Evolutionary conservation across 1,140 invertebrate genomes (phyloP).

Genomic region (Zaprionus vittiger): DNA sequence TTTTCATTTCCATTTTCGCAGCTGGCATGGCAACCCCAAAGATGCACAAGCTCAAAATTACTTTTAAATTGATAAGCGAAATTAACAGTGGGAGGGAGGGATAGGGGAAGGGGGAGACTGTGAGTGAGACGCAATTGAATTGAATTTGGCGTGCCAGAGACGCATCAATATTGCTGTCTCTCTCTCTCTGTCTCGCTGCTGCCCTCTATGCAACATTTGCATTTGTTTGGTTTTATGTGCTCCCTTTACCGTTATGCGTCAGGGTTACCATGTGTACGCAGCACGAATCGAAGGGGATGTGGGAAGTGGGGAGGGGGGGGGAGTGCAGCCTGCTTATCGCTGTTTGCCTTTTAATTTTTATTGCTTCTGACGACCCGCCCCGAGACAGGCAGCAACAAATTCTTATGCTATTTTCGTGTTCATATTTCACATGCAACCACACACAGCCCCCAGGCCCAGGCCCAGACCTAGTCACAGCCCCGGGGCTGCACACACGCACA

Average conservation of each 20-base stretch:
- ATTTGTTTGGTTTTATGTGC: slow-evolving; percentile 66
- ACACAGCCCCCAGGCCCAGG: slow-evolving; percentile 44
- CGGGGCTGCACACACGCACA: slow-evolving; percentile 41
- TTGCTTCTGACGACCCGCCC: slow-evolving; percentile 49
- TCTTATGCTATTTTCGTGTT: slow-evolving; percentile 75
- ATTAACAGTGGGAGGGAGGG: neutral
- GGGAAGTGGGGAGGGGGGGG: neutral
- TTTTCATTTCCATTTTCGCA: neutral
- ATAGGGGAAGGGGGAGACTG: neutral
- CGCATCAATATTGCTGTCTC: slow-evolving; percentile 65
- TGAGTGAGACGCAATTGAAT: slow-evolving; percentile 32
- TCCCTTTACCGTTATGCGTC: slow-evolving; percentile 52
- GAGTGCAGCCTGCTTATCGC: slow-evolving; percentile 58
- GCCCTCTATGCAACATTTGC: slow-evolving; percentile 48
- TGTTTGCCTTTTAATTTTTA: slow-evolving; percentile 81
- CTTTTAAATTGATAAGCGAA: slow-evolving; percentile 37
- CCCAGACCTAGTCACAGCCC: slow-evolving; percentile 15
- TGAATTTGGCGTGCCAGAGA: slow-evolving; percentile 71
- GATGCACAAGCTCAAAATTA: slow-evolving; percentile 28
- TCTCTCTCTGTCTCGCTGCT: slow-evolving; percentile 42
- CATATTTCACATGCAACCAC: slow-evolving; percentile 68
- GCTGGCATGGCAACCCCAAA: slow-evolving; percentile 44
- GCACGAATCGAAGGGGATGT: slow-evolving; percentile 2
- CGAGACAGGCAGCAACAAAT: slow-evolving; percentile 39
- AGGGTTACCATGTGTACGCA: slow-evolving; percentile 72